These are phyloP conservation scores for Bubo blakistoni DNA, from an alignment of 2,113 vertebrate genomes.

Conservation along the genomic window DNA sequence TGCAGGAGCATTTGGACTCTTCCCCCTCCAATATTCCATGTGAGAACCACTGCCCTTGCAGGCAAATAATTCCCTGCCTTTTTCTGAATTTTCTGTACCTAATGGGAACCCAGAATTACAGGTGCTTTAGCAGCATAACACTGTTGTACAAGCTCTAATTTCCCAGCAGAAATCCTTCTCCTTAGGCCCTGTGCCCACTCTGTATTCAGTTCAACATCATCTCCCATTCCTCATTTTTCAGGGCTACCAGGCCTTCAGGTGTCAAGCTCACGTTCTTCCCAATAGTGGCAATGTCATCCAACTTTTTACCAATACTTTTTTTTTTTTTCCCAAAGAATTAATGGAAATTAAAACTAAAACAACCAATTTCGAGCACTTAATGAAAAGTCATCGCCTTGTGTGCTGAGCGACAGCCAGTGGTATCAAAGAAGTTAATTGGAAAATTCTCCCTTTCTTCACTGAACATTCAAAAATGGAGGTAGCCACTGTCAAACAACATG, in stretches of 20 bases:
- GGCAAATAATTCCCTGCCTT: background rate
- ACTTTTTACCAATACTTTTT: background rate
- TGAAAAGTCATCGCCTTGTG: background rate
- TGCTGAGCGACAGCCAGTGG: background rate
- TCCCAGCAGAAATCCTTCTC: background rate
- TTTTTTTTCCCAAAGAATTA: background rate
- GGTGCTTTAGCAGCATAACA: background rate
- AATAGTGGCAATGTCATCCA: background rate
- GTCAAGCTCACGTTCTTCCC: background rate
- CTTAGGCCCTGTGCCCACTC: background rate
- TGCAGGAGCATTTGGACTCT: rapidly evolving
- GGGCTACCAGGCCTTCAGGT: background rate
- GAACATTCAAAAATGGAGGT: background rate
- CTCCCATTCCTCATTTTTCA: background rate
- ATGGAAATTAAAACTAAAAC: background rate
- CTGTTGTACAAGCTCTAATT: background rate
- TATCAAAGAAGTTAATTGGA: background rate
- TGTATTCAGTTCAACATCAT: background rate
- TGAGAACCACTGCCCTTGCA: background rate
- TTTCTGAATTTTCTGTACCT: background rate
- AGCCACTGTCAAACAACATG: background rate
- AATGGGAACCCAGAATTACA: background rate
- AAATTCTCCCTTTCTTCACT: background rate
- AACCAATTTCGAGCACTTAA: background rate
- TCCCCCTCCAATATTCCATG: rapidly evolving